These are phyloP conservation scores for Strongylocentrotus purpuratus DNA, from an alignment of 35 echinoderm and acorn worm genomes.

Conservation along the genomic window DNA sequence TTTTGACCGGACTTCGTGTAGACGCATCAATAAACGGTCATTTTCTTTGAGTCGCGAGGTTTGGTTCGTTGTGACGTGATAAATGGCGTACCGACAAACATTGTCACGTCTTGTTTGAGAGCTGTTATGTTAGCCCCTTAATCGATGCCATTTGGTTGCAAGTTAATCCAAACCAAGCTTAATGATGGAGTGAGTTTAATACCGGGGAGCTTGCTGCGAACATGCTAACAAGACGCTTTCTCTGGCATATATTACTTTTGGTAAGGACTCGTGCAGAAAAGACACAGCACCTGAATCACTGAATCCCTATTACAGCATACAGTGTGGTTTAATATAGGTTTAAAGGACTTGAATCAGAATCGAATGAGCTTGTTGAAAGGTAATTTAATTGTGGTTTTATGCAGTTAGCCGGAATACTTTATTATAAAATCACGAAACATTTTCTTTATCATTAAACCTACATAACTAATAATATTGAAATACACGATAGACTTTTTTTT, in stretches of 20 bases:
- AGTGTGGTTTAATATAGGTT: neutral
- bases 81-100: neutral
- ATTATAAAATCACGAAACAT: no score
- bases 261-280: neutral
- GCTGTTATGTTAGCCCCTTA: slow-evolving; percentile 13
- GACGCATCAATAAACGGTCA: slow-evolving; percentile 43
- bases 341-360: no score
- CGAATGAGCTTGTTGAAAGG: no score
- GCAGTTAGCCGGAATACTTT: no score
- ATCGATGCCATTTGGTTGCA: neutral
- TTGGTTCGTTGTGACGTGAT: slow-evolving; percentile 34
- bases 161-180: neutral
- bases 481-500: no score
- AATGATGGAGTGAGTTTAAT: neutral
- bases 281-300: neutral
- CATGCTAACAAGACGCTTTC: neutral
- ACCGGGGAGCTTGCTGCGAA: neutral
- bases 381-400: no score
- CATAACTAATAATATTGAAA: no score
- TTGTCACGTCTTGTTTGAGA: slow-evolving; percentile 38
- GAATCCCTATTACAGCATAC: neutral
- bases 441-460: no score
- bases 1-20: slow-evolving; percentile 11
- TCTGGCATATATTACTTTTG: no score
- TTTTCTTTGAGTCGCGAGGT: slow-evolving; percentile 22